Percentiles rank a stretch among this genome's conserved stretches.
Conservation (phyloP, 2,888 invertebrate species). For the Callinectes sapidus region DNA sequence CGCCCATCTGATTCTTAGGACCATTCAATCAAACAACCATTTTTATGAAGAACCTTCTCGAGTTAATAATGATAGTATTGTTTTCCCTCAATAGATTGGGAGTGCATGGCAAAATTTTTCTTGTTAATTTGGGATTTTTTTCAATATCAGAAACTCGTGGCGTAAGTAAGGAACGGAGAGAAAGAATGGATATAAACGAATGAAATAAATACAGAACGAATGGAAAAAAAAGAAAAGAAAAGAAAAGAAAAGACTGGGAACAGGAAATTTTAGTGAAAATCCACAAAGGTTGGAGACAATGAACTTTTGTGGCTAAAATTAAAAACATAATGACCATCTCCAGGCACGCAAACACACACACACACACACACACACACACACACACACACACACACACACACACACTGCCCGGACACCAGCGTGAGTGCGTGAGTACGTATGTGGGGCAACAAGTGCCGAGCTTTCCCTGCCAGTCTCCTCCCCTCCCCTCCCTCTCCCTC, state of each 20-base stretch:
- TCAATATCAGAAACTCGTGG: background rate
- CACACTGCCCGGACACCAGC: background rate
- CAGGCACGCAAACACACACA: background rate
- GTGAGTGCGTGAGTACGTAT: slow-evolving; percentile 28
- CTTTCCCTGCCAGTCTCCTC: slow-evolving; percentile 2
- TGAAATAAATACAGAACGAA: background rate
- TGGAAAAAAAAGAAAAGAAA: background rate
- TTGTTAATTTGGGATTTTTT: background rate
- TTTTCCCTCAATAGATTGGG: no score
- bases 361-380: background rate
- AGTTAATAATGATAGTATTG: no score
- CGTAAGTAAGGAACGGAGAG: background rate
- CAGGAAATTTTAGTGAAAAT: background rate
- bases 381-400: background rate
- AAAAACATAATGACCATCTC: background rate
- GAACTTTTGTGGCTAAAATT: background rate
- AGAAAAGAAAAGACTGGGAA: background rate
- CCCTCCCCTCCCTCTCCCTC: background rate
- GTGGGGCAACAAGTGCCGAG: slow-evolving; percentile 29
- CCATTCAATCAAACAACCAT: no score
- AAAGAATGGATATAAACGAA: background rate
- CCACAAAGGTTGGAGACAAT: background rate
- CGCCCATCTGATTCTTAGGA: background rate
- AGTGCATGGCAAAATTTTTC: no score
- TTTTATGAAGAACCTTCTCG: no score